Base-by-base conservation (phyloP, 2,113 vertebrate species). In the Tautogolabrus adspersus region DNA sequence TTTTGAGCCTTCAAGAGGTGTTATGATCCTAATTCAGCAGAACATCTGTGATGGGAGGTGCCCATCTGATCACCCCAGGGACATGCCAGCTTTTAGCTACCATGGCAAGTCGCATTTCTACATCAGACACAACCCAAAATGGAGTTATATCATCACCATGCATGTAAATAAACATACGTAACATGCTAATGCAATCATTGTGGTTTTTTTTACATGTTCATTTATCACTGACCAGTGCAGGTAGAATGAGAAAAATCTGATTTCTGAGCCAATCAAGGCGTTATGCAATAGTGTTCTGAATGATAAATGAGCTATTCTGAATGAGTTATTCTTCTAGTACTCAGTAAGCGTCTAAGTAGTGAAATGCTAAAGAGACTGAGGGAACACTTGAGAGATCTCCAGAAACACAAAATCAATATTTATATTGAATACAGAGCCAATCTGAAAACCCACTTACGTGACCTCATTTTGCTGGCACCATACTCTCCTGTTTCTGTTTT, bases 41-140 rank as follows among this genome's bases (percentile, higher is more conserved):
- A 88, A 90, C 89, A 92, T 87, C 89, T 91, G 88, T 34, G 84
- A 90, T 88, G 82, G 88, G 87, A 78, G 86, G 89, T 69, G 62
- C 57, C 64, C 54, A 67, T 65, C 64, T 76, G 72, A 88, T 73
- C 47, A 75, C 87, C 76, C 84, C 34, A 72, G 74, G 73, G 90
- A 88, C 62, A 62, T 70, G 46, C 75, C 74, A 79, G 79, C 78
- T 81, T 73, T 75, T 49, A 56, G 63, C 67, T 51, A 37, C 37
- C 81, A 72, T 67, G 30, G 40, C 52, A 72, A 67, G 22, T 65
- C 56, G 23, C 56, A 54, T 64, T 38, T 37, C 71, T 77, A 49
- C 74, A 80, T 67, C 59, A 64, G 68, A 65, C 52, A 40, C 72
- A 21, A 74, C 44, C 1, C 13, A 15, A 77, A 26, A 70, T 62